Evolutionary conservation across 2,797 vertebrate species (phyloP).

Genomic region (Myripristis jacobus): DNA sequence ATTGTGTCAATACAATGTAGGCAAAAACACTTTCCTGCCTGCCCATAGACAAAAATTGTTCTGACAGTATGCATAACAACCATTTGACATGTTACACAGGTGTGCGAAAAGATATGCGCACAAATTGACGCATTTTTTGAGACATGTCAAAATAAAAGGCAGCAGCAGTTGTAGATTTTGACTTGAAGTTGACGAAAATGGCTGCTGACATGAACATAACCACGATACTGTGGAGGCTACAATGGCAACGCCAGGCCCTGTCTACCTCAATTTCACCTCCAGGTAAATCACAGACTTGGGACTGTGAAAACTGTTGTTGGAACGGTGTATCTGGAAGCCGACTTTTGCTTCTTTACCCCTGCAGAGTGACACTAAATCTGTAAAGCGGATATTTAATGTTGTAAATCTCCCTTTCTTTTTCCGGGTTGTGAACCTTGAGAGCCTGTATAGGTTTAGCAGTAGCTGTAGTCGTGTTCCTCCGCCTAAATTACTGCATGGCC

Average conservation of each 20-base stretch:
- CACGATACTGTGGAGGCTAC: slow-evolving; percentile 43
- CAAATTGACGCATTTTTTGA: slow-evolving; percentile 21
- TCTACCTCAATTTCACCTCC: slow-evolving; percentile 57
- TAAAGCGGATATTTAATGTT: slow-evolving; percentile 44
- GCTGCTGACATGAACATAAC: slow-evolving; percentile 43
- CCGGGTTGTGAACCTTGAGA: slow-evolving; percentile 47
- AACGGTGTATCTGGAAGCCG: slow-evolving; percentile 44
- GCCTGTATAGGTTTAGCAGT: slow-evolving; percentile 32
- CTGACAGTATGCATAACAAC: background rate
- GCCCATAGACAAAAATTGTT: slow-evolving; percentile 5
- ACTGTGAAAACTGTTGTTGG: slow-evolving; percentile 44
- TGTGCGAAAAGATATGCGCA: slow-evolving; percentile 11
- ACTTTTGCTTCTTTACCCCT: slow-evolving; percentile 36
- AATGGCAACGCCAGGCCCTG: slow-evolving; percentile 39
- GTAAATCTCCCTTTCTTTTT: slow-evolving; percentile 48
- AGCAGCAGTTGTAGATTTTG: slow-evolving; percentile 15
- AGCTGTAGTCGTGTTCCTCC: slow-evolving; percentile 22
- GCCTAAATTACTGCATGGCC: slow-evolving; percentile 35
- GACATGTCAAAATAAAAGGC: slow-evolving; percentile 17
- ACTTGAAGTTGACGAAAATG: slow-evolving; percentile 42
- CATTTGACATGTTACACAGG: slow-evolving; percentile 7
- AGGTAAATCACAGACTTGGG: slow-evolving; percentile 39
- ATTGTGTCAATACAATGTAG: background rate
- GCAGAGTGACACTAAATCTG: slow-evolving; percentile 49
- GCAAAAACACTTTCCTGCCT: background rate